Evolutionary conservation across 30 jellyfish, hydroid and myxozoan genomes (phyloP).

Genomic region (Rhopilema esculentum): DNA sequence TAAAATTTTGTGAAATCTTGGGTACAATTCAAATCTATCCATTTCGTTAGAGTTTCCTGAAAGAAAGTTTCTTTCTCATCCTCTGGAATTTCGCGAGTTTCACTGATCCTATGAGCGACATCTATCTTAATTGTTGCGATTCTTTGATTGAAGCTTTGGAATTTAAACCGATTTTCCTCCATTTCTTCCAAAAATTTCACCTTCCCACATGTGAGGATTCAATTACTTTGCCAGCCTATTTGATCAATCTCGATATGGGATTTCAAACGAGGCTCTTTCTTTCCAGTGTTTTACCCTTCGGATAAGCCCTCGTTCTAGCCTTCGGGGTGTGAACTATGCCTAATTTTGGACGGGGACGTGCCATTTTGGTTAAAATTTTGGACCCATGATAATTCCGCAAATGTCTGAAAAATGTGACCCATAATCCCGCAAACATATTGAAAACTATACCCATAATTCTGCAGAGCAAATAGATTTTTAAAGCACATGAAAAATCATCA

Average conservation of each 20-base stretch:
- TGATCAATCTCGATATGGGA: not conserved
- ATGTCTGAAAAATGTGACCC: no score
- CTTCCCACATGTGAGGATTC: no score
- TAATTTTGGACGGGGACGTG: no score
- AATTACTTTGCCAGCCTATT: not conserved
- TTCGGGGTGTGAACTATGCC: no score
- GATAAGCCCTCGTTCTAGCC: no score
- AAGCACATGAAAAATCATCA: no score
- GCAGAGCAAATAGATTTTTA: no score
- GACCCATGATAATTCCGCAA: no score
- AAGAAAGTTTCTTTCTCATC: conserved; percentile 90
- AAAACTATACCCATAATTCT: no score
- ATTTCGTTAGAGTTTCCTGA: conserved; percentile 78
- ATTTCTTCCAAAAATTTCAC: conserved; percentile 3
- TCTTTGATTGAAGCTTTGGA: conserved; percentile 79
- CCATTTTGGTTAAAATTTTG: no score
- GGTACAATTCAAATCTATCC: conserved; percentile 90
- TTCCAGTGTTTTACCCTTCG: not conserved
- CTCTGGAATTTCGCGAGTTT: conserved; percentile 77
- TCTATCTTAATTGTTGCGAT: conserved; percentile 78
- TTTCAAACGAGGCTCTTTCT: not conserved
- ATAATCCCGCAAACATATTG: no score
- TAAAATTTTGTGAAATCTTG: conserved; percentile 59
- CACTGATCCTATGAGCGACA: conserved; percentile 69
- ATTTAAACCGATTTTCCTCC: conserved; percentile 68